Conservation (phyloP, 2,888 invertebrate species). For the Pycnomerus fuliginosus region DNA sequence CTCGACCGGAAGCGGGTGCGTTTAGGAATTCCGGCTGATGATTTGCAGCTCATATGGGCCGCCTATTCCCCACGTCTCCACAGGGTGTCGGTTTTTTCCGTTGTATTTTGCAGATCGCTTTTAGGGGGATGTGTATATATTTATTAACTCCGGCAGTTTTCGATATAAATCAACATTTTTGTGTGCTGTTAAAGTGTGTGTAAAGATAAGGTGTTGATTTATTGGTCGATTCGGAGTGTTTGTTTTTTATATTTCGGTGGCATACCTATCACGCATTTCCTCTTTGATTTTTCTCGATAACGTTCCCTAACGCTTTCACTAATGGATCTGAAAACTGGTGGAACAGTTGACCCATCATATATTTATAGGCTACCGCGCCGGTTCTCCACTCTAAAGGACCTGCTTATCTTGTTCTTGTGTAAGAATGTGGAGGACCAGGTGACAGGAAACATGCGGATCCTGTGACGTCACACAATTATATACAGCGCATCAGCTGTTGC, state of each 20-base stretch:
- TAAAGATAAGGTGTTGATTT: conserved; percentile 47
- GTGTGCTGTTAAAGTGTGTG: conserved; percentile 43
- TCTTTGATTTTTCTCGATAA: conserved; percentile 6
- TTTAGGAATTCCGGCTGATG: conserved; percentile 63
- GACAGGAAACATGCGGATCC: conserved; percentile 47
- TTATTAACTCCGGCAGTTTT: conserved; percentile 44
- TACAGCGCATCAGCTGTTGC: conserved; percentile 26
- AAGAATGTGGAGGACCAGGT: conserved; percentile 40
- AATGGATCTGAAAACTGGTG: not conserved
- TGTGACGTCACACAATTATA: conserved; percentile 43
- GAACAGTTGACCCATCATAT: conserved; percentile 1
- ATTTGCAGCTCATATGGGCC: conserved; percentile 56
- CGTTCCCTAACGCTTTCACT: not conserved
- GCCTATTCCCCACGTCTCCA: conserved; percentile 32
- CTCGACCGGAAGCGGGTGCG: conserved; percentile 55
- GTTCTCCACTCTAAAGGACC: too few species aligned
- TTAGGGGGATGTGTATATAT: conserved; percentile 38
- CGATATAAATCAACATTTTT: conserved; percentile 48
- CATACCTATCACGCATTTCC: conserved; percentile 2
- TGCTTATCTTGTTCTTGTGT: conserved; percentile 7
- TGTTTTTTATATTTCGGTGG: conserved; percentile 24
- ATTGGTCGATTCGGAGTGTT: conserved; percentile 38
- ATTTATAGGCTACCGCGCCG: too few species aligned
- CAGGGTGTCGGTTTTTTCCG: conserved; percentile 29
- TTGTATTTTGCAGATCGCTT: conserved; percentile 36